Base-by-base conservation (phyloP, 2,113 vertebrate genomes). In the Urocynchramus pylzowi region DNA sequence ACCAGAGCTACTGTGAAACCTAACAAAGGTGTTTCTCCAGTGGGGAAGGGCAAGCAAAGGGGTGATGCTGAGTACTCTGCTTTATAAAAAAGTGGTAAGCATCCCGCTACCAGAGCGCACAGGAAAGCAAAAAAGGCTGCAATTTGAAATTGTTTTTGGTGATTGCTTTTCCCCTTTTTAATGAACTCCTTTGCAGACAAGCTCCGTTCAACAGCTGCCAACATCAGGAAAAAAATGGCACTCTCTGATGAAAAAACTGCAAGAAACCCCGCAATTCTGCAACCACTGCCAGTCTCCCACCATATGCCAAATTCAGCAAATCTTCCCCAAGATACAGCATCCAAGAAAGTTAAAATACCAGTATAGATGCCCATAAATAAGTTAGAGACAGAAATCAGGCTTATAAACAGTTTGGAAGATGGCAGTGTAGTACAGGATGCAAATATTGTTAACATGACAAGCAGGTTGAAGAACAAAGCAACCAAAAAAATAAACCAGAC, bases 401-500 rank as follows among this genome's bases (percentile, higher is more conserved):
- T 99, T 96, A 99, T 98, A 37, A 99, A 98, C 79, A 99, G 95
- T 80, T 98, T 98, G 94, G 98, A 98, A 12, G 99, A 98, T 59
- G 99, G 98, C 54, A 99, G 60, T 2, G 97, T 95, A 67, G 89
- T 82, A 61, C 94, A 98, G 53, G 98, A 97, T 28, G 97, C 98
- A 97, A 99, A 99, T 76, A 98, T 98, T 50, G 98, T 98, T 65
- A 98, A 97, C 73, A 99, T 98, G 84, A 99, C 99, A 93, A 99
- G 97, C 78, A 98, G 96, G 97, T 99, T 99, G 97, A 99, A 99
- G 91, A 99, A 97, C 93, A 99, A 94, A 3, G 99, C 98, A 77
- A 99, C 98, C 97, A 99, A 97, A 97, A 99, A 99, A 98, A 99
- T 99, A 97, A 99, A 99, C 99, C 99, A 99, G 77, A 99, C 99